phyloP scores from a whole-genome alignment of 2,797 vertebrate species.

The Trachops cirrhosus region DNA sequence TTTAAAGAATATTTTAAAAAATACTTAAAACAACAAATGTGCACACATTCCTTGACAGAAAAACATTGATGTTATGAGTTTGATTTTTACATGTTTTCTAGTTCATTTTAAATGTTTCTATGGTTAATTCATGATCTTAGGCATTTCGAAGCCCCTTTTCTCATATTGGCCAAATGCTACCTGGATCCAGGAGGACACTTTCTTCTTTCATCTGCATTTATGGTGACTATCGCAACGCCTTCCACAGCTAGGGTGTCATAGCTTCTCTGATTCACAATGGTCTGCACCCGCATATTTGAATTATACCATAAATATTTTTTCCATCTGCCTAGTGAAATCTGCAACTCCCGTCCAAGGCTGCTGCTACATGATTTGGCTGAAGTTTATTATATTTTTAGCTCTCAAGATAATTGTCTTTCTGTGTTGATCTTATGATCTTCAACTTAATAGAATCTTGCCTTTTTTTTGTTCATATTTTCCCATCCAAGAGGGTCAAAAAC shows the following conservation, averaged over 20 bases:
- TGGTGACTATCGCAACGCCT: neutral
- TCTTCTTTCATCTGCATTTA: neutral
- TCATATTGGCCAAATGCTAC: neutral
- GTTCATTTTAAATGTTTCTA: neutral
- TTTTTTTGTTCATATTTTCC: neutral
- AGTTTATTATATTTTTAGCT: constrained; percentile 6
- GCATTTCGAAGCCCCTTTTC: neutral
- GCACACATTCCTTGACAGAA: neutral
- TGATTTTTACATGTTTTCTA: neutral
- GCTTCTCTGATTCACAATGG: neutral
- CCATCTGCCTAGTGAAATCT: neutral
- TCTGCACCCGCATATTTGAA: neutral
- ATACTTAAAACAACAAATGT: neutral
- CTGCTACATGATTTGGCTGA: neutral
- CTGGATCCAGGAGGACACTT: neutral
- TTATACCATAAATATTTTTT: neutral
- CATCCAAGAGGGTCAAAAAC: neutral
- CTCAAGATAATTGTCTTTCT: neutral
- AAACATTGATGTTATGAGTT: neutral
- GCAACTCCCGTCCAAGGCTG: neutral
- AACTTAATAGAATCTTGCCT: neutral
- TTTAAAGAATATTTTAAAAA: constrained; percentile 5
- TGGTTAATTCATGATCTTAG: neutral
- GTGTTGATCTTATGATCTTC: neutral
- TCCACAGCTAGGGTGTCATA: neutral